Conservation (phyloP, 2,888 invertebrate species). For the Unio delphinus region DNA sequence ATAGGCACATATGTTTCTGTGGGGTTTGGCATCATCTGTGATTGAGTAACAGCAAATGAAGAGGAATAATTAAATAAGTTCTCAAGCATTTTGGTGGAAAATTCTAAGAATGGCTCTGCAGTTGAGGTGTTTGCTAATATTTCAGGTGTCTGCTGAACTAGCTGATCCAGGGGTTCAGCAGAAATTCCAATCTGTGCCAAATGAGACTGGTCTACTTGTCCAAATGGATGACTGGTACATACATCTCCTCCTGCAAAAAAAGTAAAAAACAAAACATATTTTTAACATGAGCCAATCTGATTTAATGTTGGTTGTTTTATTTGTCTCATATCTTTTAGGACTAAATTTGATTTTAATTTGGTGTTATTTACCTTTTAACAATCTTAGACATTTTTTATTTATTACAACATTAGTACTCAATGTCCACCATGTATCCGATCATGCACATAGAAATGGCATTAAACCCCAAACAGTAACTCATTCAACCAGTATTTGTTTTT, state of each 20-base stretch:
- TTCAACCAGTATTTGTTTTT: too few relatives aligned
- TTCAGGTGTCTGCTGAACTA: slow-evolving; percentile 74
- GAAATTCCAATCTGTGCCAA: slow-evolving; percentile 96
- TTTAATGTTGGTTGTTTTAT: background rate
- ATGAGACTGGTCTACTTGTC: slow-evolving; percentile 76
- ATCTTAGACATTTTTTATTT: too few relatives aligned
- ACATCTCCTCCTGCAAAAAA: slow-evolving; percentile 4
- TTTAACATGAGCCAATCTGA: background rate
- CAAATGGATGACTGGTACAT: slow-evolving; percentile 35
- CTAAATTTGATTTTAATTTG: too few relatives aligned
- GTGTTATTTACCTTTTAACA: too few relatives aligned
- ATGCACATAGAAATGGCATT: too few relatives aligned
- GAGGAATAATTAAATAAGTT: slow-evolving; percentile 93
- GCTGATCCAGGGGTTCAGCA: slow-evolving; percentile 80
- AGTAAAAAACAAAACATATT: background rate
- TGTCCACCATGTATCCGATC: too few relatives aligned
- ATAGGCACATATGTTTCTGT: slow-evolving; percentile 89
- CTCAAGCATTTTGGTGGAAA: slow-evolving; percentile 90
- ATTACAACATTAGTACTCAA: too few relatives aligned
- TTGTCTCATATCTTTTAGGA: too few relatives aligned
- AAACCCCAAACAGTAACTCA: too few relatives aligned
- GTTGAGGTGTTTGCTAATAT: slow-evolving; percentile 66
- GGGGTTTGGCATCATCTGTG: slow-evolving; percentile 85
- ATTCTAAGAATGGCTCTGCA: slow-evolving; percentile 73
- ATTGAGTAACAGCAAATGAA: slow-evolving; percentile 87